Percentiles rank a stretch among this genome's conserved stretches.
Evolutionary conservation across 2,888 invertebrate genomes (phyloP).

Genomic region (Sepioteuthis lessoniana): DNA sequence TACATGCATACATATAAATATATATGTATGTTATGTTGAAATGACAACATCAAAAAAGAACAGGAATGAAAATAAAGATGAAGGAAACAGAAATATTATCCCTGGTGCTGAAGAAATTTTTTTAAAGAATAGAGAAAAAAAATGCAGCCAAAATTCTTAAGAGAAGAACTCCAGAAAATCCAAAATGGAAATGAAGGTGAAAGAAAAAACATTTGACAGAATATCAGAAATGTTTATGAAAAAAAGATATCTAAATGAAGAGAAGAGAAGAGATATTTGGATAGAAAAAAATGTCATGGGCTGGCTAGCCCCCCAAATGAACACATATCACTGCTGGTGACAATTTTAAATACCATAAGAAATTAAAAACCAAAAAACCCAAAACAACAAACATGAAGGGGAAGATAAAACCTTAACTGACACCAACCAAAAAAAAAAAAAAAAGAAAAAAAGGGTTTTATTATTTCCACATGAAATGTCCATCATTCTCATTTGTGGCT

Average conservation of each 20-base stretch:
- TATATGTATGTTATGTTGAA: background rate
- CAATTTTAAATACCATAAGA: background rate
- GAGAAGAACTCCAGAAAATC: background rate
- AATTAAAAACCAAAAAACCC: background rate
- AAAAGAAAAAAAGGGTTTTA: background rate
- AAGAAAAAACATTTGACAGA: background rate
- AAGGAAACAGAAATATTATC: conserved; percentile 40
- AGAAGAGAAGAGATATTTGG: background rate
- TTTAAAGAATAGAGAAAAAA: background rate
- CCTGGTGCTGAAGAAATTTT: background rate
- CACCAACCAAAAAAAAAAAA: background rate
- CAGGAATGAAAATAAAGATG: background rate
- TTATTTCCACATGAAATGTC: background rate
- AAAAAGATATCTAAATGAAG: background rate
- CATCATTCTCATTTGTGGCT: conserved; percentile 33
- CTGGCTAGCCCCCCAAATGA: conserved; percentile 38
- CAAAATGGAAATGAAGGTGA: background rate
- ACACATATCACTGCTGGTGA: conserved; percentile 42
- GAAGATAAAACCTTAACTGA: background rate
- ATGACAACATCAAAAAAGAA: background rate
- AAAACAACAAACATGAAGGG: background rate
- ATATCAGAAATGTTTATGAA: background rate
- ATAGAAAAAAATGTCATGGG: background rate
- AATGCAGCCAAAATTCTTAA: background rate
- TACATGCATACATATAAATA: background rate